Percentiles rank a stretch among this genome's conserved stretches.
Evolutionary conservation across 2,888 invertebrate genomes (phyloP).

Genomic region (Prionchulus punctatus): DNA sequence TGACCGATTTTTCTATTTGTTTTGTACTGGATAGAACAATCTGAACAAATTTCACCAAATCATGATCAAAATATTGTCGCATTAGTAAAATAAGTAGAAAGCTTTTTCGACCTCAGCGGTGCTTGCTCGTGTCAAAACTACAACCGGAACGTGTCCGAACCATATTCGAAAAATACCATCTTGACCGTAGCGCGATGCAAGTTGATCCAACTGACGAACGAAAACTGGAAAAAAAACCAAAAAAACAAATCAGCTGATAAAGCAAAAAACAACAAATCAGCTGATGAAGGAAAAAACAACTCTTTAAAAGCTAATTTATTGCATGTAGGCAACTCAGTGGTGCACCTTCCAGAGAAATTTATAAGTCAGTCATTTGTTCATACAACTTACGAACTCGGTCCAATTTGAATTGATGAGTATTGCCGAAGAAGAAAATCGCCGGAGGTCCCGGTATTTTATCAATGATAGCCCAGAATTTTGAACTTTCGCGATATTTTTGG

Average conservation of each 20-base stretch:
- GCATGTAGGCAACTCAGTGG: too few species aligned
- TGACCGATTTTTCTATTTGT: slow-evolving; percentile 33
- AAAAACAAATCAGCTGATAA: too few species aligned
- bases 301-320: too few species aligned
- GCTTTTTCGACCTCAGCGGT: background rate
- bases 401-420: background rate
- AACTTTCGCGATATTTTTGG: too few species aligned
- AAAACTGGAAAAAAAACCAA: background rate
- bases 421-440: background rate
- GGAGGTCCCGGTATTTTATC: background rate
- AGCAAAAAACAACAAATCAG: too few species aligned
- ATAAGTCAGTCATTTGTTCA: too few species aligned
- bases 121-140: background rate
- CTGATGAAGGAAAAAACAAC: too few species aligned
- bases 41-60: too few species aligned
- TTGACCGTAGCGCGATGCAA: background rate
- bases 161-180: background rate
- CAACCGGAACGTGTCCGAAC: background rate
- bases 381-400: background rate
- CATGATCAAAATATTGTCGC: too few species aligned
- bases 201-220: background rate
- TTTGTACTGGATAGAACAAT: slow-evolving; percentile 31
- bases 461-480: too few species aligned
- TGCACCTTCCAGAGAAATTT: too few species aligned
- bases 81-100: too few species aligned